Evolutionary conservation across 2,797 vertebrate genomes (phyloP).

Genomic region (Lacerta viridis): DNA sequence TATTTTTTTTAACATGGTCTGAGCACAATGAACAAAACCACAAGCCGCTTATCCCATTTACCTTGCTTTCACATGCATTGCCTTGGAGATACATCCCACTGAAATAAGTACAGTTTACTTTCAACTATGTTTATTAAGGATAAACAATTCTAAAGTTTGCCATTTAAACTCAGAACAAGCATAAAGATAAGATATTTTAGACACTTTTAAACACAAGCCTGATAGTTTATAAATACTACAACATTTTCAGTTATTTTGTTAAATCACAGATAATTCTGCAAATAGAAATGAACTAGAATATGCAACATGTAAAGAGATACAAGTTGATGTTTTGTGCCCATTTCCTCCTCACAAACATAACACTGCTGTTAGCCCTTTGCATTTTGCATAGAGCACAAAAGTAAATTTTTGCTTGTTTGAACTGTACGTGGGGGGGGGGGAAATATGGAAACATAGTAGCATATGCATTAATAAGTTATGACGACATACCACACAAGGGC

Average conservation of each 20-base stretch:
- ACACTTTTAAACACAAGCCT: not conserved
- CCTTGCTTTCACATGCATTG: not conserved
- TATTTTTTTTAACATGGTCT: not conserved
- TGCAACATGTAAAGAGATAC: not conserved
- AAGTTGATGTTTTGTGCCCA: not conserved
- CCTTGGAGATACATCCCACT: not conserved
- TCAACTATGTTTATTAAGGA: not conserved
- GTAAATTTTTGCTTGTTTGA: not conserved
- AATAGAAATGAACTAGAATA: conserved; percentile 38
- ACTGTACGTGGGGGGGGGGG: not conserved
- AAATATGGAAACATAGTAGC: not conserved
- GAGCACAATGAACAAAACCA: not conserved
- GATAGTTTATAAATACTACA: not conserved
- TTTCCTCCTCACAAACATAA: too few relatives aligned
- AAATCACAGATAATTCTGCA: conserved; percentile 40
- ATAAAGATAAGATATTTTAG: not conserved
- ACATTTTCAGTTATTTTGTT: not conserved
- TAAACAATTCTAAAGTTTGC: not conserved
- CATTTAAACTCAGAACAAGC: not conserved
- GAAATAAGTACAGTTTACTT: not conserved
- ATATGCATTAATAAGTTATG: conserved; percentile 9
- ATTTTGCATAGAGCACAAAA: not conserved
- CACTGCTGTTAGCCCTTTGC: not conserved
- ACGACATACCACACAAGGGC: conserved; percentile 62
- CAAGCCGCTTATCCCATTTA: not conserved